phyloP scores from a whole-genome alignment of 2,113 vertebrate species.

The Eudorcas thomsonii region DNA sequence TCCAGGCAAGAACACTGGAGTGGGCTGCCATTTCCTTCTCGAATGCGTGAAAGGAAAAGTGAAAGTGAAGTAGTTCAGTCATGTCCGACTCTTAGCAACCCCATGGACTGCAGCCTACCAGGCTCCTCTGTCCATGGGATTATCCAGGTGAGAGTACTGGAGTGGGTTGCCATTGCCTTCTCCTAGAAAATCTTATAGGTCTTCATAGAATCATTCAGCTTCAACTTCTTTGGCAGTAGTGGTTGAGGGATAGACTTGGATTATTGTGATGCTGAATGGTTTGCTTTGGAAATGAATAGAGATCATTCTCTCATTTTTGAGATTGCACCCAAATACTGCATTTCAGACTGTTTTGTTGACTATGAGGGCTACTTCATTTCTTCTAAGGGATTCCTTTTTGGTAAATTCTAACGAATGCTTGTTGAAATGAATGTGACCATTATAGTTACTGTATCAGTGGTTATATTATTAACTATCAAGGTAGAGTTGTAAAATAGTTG shows the following conservation, averaged over 20 bases:
- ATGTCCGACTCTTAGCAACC: background rate
- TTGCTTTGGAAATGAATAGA: background rate
- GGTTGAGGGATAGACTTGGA: background rate
- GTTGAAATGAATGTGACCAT: background rate
- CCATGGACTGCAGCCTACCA: background rate
- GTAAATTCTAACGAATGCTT: background rate
- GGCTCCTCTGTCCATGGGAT: background rate
- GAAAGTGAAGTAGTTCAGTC: background rate
- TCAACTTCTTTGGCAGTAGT: background rate
- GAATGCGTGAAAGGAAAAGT: background rate
- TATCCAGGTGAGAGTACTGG: background rate
- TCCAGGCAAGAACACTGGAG: background rate
- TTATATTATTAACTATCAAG: background rate
- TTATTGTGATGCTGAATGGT: background rate
- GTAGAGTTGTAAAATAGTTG: background rate
- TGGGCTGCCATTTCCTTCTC: background rate
- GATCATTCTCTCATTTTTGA: background rate
- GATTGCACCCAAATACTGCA: background rate
- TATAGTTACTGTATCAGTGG: background rate
- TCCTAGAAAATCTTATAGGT: background rate
- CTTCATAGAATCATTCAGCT: background rate
- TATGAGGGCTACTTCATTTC: background rate
- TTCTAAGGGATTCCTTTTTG: background rate
- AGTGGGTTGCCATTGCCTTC: background rate
- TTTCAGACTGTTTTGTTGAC: background rate